Conservation (phyloP, 2,888 invertebrate species). For the Celastrina argiolus region DNA sequence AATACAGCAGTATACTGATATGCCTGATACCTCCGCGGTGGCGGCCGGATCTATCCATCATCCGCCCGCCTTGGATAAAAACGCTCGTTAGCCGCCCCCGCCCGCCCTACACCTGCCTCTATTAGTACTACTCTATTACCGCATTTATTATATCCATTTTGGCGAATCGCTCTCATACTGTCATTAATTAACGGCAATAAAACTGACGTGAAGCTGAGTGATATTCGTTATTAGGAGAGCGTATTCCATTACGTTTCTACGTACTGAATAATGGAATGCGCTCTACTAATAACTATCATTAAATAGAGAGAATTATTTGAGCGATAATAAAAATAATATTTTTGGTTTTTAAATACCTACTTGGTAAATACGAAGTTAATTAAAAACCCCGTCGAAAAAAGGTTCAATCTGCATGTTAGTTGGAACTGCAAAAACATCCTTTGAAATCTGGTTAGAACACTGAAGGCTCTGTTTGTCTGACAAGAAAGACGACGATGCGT, state of each 20-base stretch:
- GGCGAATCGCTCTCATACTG: constrained; percentile 60
- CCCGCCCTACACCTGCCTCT: constrained; percentile 63
- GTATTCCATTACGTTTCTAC: constrained; percentile 24
- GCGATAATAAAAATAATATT: too few relatives aligned
- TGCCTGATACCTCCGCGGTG: constrained; percentile 61
- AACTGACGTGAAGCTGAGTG: background rate
- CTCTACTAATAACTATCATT: too few relatives aligned
- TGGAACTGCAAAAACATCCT: too few relatives aligned
- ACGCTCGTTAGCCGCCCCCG: constrained; percentile 68
- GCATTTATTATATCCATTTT: constrained; percentile 77
- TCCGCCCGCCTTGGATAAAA: constrained; percentile 75
- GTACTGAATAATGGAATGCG: too few relatives aligned
- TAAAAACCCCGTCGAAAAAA: too few relatives aligned
- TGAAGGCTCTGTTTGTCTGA: too few relatives aligned
- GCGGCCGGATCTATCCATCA: constrained; percentile 74
- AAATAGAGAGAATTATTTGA: too few relatives aligned
- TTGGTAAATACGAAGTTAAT: too few relatives aligned
- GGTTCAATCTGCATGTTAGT: too few relatives aligned
- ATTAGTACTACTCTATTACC: constrained; percentile 76
- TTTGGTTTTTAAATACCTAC: too few relatives aligned
- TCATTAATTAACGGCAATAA: constrained; percentile 33
- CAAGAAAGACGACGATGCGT: too few relatives aligned
- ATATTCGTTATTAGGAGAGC: constrained; percentile 16
- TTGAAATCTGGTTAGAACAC: too few relatives aligned
- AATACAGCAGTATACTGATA: constrained; percentile 71